Evolutionary conservation across 2,888 invertebrate genomes (phyloP), one percentile per base, ranked within the genome.

Genomic region (Conops quadrifasciatus): DNA sequence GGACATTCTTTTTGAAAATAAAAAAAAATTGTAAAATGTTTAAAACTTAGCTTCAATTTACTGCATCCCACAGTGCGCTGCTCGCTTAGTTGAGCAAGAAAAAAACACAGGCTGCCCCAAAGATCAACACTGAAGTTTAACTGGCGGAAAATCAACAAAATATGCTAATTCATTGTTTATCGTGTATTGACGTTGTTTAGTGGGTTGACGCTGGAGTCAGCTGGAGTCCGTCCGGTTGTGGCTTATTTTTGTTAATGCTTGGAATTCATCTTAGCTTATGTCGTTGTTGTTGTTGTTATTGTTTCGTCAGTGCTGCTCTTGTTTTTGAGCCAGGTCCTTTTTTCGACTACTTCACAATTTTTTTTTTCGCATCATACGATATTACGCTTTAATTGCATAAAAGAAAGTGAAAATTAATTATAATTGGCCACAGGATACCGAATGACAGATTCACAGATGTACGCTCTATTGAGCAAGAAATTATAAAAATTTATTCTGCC

Each of bases 81-180:
- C 36, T 36, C 4, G 36, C 36, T 36, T 36, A 7, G 5, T 7
- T 36, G 9, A 36, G 9, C 36, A 4, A 36, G 36, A 36, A 36
- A 36, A 36, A 36, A 7, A 36, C 9, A 9, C 36, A 36, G 36
- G 36, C 36, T 36, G 36, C 36, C 36, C 36, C 24, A 51, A 66
- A 66, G 21, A 66, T 16, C 67, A 59, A 59, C 67, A 68, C 36
- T 30, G 49, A 60, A 59, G 67, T 60, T 68, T 60, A 68, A 68
- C 60, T 60, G 67, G 67, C 67, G 67, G 67, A 68, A 68, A 68
- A 68, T 68, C 67, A 68, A 68, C 67, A 68, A 60, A 68, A 60
- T 60, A 59, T 60, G 60, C 24, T 60, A 60, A 67, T 67, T 60
- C 53, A 26, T 67, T 67, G 67, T 67, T 67, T 64, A 64, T 49